A percentile compares a stretch with the other conserved stretches of the same genome.
Evolutionary conservation across 2,797 vertebrate genomes (phyloP).

Genomic region (Phyllotis vaccarum): DNA sequence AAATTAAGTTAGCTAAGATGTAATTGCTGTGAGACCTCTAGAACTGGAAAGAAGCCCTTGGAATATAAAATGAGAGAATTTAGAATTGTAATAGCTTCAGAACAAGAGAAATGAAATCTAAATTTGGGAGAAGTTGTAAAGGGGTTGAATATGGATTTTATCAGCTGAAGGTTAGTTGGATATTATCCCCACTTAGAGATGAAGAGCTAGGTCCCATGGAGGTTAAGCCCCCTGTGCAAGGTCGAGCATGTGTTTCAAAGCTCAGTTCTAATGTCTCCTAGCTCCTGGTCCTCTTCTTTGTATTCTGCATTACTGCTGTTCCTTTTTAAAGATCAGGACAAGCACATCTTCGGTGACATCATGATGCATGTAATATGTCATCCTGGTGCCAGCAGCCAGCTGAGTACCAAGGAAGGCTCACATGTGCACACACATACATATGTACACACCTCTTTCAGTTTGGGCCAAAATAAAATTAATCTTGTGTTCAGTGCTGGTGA

Average conservation of each 20-base stretch:
- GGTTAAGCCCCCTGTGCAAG: not conserved
- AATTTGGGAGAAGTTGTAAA: slow-evolving; percentile 29
- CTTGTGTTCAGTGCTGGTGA: slow-evolving; percentile 73
- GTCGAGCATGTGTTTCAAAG: slow-evolving; percentile 27
- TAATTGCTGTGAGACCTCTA: slow-evolving; percentile 39
- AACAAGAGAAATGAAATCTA: slow-evolving; percentile 30
- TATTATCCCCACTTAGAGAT: not conserved
- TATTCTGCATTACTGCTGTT: not conserved
- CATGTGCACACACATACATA: no score
- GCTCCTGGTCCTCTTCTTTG: not conserved
- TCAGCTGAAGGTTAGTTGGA: not conserved
- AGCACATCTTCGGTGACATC: not conserved
- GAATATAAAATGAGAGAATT: slow-evolving; percentile 11
- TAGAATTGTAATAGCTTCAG: slow-evolving; percentile 8
- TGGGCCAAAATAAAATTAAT: slow-evolving; percentile 74
- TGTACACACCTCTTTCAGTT: slow-evolving; percentile 23
- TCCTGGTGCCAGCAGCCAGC: not conserved
- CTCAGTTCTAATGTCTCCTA: not conserved
- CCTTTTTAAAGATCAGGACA: not conserved
- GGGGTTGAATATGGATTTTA: not conserved
- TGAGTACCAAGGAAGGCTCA: slow-evolving; percentile 16
- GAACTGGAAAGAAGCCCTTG: not conserved
- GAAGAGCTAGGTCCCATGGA: slow-evolving; percentile 23
- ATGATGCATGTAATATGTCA: not conserved
- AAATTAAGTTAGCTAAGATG: slow-evolving; percentile 57